Evolutionary conservation across 1,140 invertebrate species (phyloP).

Genomic region (Tetraneura akinire): DNA sequence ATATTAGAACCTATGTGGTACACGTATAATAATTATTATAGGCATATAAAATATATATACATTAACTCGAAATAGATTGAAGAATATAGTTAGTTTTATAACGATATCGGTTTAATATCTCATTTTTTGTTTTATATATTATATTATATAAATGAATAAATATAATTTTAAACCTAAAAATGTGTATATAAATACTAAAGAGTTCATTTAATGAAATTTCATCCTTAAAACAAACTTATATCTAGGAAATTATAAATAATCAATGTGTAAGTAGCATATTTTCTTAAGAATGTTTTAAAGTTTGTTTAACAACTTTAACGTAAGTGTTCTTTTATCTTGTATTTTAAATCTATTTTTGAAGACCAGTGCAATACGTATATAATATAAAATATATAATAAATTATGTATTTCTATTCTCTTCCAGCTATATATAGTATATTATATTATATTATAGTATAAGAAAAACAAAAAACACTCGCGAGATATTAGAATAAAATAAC

Average conservation of each 20-base stretch:
- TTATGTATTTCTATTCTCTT: background rate
- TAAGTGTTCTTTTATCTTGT: background rate
- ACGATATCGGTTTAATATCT: background rate
- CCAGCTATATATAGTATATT: background rate
- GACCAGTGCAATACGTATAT: background rate
- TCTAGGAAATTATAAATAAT: background rate
- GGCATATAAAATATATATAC: no score
- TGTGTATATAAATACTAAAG: background rate
- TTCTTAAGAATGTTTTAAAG: background rate
- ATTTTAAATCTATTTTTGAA: background rate
- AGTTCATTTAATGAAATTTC: background rate
- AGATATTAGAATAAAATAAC: slow-evolving; percentile 19
- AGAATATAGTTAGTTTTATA: background rate
- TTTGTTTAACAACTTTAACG: background rate
- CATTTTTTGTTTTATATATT: background rate
- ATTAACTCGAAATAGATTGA: background rate
- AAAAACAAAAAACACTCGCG: background rate
- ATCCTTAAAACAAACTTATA: background rate
- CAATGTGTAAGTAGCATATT: background rate
- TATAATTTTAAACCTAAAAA: background rate
- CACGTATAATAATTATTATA: no score
- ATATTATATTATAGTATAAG: background rate
- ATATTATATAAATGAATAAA: background rate
- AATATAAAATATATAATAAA: no score
- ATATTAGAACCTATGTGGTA: no score